Base-by-base conservation (phyloP, 2,113 vertebrate species). In the Sander lucioperca region DNA sequence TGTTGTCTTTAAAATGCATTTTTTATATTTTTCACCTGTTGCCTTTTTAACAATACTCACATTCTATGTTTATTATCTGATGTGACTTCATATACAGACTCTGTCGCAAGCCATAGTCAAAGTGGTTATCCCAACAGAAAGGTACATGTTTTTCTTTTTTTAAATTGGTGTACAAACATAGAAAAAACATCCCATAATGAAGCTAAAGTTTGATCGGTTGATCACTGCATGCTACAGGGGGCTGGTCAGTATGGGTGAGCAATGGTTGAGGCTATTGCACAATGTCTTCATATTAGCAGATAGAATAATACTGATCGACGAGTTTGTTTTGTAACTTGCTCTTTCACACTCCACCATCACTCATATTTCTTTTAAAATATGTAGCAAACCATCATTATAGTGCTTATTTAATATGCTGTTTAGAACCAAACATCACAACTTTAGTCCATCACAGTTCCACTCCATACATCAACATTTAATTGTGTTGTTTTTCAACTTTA, bases 71-170 rank as follows among this genome's bases (percentile, higher is more conserved):
- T 99, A 99, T 99, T 99, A 99, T 99, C 97, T 99, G 98, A 99
- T 99, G 97, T 99, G 98, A 99, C 98, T 99, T 99, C 97, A 99
- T 99, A 99, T 99, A 99, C 98, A 99, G 98, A 99, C 97, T 99
- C 98, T 99, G 98, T 99, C 98, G 98, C 98, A 99, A 99, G 98
- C 98, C 98, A 99, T 99, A 99, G 98, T 99, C 98, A 99, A 99
- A 99, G 98, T 99, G 98, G 98, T 99, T 99, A 99, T 99, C 98
- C 98, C 98, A 99, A 99, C 98, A 99, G 98, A 99, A 99, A 99
- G 98, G 98, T 99, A 99, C 98, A 99, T 98, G 97, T 98, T 99
- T 96, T 99, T 98, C 96, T 96, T 99, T 97, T 98, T 98, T 97
- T 96, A 85, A 95, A 99, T 98, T 99, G 96, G 97, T 97, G 95